Evolutionary conservation across 2,797 vertebrate genomes (phyloP).

Genomic region (Enteromius trimaculatus): DNA sequence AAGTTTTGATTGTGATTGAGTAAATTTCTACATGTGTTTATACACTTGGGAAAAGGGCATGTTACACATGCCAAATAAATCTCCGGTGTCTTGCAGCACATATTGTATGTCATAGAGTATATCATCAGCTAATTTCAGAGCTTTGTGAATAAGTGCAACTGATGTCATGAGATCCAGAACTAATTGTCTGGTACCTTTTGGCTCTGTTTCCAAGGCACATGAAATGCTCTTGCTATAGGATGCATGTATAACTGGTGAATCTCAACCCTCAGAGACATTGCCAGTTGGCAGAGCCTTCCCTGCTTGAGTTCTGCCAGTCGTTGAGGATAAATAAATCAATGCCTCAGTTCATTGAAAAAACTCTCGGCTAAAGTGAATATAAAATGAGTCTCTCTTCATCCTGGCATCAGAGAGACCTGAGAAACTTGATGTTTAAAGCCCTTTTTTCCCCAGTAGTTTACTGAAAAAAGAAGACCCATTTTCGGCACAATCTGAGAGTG

Average conservation of each 20-base stretch:
- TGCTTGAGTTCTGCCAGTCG: constrained; percentile 19
- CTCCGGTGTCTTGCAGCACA: neutral
- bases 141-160: neutral
- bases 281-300: neutral
- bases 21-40: neutral
- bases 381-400: constrained; percentile 23
- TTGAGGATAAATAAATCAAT: constrained; percentile 29
- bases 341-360: constrained; percentile 36
- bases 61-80: neutral
- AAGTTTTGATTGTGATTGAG: neutral
- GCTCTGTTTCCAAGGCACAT: neutral
- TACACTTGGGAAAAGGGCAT: neutral
- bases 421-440: constrained; percentile 29
- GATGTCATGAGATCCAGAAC: neutral
- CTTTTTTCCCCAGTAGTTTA: constrained; percentile 18
- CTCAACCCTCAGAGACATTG: neutral
- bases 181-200: neutral
- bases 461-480: constrained; percentile 38
- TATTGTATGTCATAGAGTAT: neutral
- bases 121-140: neutral
- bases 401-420: neutral
- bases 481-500: constrained; percentile 25
- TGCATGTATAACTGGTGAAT: constrained; percentile 15
- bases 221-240: neutral
- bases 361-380: constrained; percentile 15